phyloP scores from a whole-genome alignment of 1,140 invertebrate genomes.

The Eupristina koningsbergeri region DNA sequence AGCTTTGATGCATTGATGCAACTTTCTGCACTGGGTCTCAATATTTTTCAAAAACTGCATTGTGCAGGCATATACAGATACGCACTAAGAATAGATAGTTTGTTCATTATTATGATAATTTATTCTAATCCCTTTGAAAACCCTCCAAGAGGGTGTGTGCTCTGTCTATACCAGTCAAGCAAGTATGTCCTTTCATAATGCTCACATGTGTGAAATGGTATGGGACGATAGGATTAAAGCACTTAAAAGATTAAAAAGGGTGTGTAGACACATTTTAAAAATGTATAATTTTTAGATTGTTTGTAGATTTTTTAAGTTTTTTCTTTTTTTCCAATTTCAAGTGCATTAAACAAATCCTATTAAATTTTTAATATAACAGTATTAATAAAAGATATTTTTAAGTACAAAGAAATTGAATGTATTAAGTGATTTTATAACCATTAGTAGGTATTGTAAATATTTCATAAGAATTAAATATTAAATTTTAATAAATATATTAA shows the following conservation, averaged over 20 bases:
- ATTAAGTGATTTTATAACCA: background rate
- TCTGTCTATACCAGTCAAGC: slow-evolving; percentile 61
- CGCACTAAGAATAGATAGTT: slow-evolving; percentile 54
- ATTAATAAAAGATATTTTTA: background rate
- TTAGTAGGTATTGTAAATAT: background rate
- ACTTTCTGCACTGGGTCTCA: slow-evolving; percentile 24
- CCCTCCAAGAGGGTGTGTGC: slow-evolving; percentile 53
- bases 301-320: slow-evolving; percentile 7
- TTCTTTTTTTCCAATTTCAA: background rate
- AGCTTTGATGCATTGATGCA: slow-evolving; percentile 37
- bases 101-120: slow-evolving; percentile 59
- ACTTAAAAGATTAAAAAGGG: slow-evolving; percentile 51
- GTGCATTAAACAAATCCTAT: background rate
- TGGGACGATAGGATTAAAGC: slow-evolving; percentile 51
- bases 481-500: background rate
- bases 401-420: background rate
- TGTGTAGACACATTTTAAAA: slow-evolving; percentile 52
- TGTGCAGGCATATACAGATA: slow-evolving; percentile 54
- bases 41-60: slow-evolving; percentile 60
- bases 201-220: slow-evolving; percentile 51
- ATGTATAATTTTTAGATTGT: slow-evolving; percentile 40
- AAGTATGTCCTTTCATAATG: slow-evolving; percentile 50
- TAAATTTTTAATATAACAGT: background rate
- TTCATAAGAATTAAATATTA: background rate
- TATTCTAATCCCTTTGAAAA: slow-evolving; percentile 55